These are phyloP conservation scores for Orcinus orca DNA, from an alignment of 2,113 vertebrate genomes.

Conservation along the genomic window DNA sequence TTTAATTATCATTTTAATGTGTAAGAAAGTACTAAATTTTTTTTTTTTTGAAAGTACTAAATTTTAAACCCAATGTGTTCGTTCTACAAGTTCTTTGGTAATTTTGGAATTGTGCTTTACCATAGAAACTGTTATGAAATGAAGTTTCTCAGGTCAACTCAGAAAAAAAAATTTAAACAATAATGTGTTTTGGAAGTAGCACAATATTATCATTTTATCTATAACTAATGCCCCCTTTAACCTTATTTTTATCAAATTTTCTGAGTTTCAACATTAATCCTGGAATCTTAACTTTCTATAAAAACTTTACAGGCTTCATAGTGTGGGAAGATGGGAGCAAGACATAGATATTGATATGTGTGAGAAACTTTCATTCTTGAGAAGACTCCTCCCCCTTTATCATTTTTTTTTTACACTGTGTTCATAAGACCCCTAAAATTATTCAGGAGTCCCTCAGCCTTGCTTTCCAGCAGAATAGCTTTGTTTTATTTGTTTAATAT, in stretches of 20 bases:
- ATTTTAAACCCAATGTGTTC: neutral
- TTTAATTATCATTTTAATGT: neutral
- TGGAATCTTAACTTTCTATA: neutral
- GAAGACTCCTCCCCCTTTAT: neutral
- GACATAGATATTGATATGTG: neutral
- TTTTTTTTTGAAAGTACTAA: neutral
- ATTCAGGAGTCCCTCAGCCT: neutral
- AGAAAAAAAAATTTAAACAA: neutral
- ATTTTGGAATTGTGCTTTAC: neutral
- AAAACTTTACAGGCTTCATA: neutral
- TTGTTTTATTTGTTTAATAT: neutral
- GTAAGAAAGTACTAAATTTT: neutral
- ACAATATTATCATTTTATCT: neutral
- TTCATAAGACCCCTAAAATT: neutral
- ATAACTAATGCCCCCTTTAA: neutral
- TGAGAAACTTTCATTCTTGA: neutral
- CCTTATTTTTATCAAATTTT: neutral
- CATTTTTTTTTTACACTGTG: neutral
- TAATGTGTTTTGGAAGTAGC: neutral
- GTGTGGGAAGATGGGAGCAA: neutral
- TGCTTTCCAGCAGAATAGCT: neutral
- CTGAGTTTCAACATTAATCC: neutral
- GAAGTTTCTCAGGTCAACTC: neutral
- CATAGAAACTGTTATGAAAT: neutral
- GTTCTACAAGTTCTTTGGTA: neutral